Percentiles rank a stretch among this genome's conserved stretches.
Conservation (phyloP, 2,797 vertebrate species). For the Falco rusticolus region DNA sequence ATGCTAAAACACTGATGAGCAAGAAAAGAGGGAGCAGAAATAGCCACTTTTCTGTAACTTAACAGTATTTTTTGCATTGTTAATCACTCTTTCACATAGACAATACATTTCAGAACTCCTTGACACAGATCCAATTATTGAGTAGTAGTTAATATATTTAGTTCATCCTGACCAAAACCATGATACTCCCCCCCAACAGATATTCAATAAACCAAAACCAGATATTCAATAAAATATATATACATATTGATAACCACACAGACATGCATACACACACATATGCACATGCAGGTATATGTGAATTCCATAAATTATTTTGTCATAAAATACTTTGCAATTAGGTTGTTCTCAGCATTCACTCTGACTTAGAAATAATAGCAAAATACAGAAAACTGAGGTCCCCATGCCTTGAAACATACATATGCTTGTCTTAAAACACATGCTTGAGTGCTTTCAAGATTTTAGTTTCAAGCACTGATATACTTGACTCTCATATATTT, state of each 20-base stretch:
- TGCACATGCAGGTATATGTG: background rate
- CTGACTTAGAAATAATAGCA: background rate
- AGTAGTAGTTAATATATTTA: background rate
- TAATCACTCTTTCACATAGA: background rate
- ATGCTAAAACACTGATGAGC: background rate
- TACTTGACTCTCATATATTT: background rate
- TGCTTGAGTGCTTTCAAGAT: background rate
- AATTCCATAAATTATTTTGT: background rate
- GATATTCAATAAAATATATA: too few species aligned
- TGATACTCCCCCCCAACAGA: rapidly evolving
- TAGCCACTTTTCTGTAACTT: background rate
- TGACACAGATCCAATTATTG: background rate
- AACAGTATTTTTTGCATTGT: background rate
- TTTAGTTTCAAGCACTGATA: background rate
- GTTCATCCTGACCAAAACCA: background rate
- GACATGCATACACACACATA: rapidly evolving
- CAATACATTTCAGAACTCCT: background rate
- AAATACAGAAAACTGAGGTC: background rate
- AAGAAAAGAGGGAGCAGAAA: background rate
- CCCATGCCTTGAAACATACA: background rate
- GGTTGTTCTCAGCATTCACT: background rate
- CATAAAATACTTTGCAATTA: background rate
- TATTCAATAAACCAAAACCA: background rate
- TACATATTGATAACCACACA: background rate
- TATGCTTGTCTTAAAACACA: background rate